These are phyloP conservation scores for Acanthurus lineatus DNA, from an alignment of 2,797 vertebrate species.

Conservation along the genomic window DNA sequence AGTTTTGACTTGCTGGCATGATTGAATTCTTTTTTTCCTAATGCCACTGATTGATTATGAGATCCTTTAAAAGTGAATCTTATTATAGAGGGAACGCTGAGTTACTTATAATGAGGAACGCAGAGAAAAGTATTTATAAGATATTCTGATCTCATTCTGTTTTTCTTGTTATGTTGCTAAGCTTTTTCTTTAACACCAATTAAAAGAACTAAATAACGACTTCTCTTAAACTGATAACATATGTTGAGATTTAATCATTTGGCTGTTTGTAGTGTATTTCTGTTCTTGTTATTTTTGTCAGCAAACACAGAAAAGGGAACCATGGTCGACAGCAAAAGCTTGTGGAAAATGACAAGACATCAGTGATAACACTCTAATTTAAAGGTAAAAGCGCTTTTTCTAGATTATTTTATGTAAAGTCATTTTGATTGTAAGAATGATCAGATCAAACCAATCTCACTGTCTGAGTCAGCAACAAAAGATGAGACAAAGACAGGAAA, in stretches of 20 bases:
- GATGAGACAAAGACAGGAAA: background rate
- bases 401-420: background rate
- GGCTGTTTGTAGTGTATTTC: background rate
- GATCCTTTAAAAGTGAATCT: slow-evolving; percentile 18
- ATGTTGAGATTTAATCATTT: background rate
- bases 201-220: background rate
- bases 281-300: background rate
- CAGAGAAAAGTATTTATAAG: background rate
- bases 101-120: background rate
- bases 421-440: background rate
- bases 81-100: slow-evolving; percentile 21
- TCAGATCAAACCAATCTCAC: background rate
- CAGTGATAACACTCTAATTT: background rate
- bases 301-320: background rate
- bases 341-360: background rate
- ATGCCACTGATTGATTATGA: slow-evolving; percentile 29
- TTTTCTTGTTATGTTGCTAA: background rate
- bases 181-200: background rate
- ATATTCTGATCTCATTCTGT: background rate
- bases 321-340: background rate
- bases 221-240: background rate
- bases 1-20: slow-evolving; percentile 11
- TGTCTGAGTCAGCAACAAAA: background rate
- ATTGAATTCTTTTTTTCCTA: slow-evolving; percentile 10
- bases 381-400: background rate